Base-by-base conservation (phyloP, 2,113 vertebrate genomes). In the Bostrychus sinensis region DNA sequence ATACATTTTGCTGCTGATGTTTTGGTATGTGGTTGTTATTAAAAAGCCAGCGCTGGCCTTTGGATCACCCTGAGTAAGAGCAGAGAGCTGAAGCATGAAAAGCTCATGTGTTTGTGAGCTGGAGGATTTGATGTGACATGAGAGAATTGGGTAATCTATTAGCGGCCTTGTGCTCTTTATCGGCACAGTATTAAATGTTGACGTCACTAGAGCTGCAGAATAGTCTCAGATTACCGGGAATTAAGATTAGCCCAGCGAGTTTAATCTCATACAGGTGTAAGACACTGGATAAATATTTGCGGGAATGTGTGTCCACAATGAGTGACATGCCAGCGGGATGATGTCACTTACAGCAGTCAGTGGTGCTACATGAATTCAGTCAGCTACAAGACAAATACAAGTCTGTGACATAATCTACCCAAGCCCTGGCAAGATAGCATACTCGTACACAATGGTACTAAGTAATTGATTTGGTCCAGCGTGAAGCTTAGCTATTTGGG, bases 191-290 rank as follows among this genome's bases (percentile, higher is more conserved):
- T 82, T 83, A 78, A 81, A 80, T 30, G 46, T 46, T 79, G 79
- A 75, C 58, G 55, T 82, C 83, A 83, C 30, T 14, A 42, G 68
- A 80, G 57, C 66, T 17, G 67, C 57, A 39, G 55, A 77, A 77
- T 80, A 53, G 60, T 72, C 74, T 76, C 78, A 70, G 84, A 86
- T 85, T 85, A 82, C 48, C 2, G 46, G 76, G 78, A 70, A 78
- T 86, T 82, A 78, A 81, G 79, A 83, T 83, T 76, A 81, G 75
- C 75, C 55, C 13, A 37, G 36, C n/a, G 45, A 42, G 57, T 76
- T 72, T 80, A 80, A 82, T 85, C 76, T 66, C 53, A 34, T 41
- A 66, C 82, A 88, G 82, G 82, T 86, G 72, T 74, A 72, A 83
- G 11, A 70, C 41, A 43, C 54, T 62, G 77, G 72, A 66, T 72